Conservation (phyloP, 2,113 vertebrate genomes). For the Trematocara zebra region DNA sequence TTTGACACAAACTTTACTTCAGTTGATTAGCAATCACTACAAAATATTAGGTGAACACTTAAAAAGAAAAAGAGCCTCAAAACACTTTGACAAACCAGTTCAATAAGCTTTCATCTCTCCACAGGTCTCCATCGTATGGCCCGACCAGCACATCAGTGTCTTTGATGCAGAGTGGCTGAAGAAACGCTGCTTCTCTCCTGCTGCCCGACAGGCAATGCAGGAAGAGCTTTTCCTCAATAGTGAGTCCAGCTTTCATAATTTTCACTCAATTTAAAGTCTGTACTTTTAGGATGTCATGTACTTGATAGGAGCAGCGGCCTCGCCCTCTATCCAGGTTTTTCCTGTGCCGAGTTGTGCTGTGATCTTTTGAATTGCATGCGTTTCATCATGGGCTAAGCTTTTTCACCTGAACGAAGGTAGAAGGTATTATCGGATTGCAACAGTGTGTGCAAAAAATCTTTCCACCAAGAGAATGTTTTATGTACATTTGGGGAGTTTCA, state of each 20-base stretch:
- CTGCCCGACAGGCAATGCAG: conserved; percentile 75
- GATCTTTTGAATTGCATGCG: neutral
- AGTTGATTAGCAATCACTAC: neutral
- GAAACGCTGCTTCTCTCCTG: conserved; percentile 84
- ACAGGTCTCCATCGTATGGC: conserved; percentile 85
- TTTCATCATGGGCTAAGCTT: neutral
- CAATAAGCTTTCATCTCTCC: neutral
- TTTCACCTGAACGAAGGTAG: neutral
- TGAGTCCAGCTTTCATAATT: conserved; percentile 49
- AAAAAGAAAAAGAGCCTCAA: neutral
- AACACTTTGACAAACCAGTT: neutral
- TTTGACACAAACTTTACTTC: neutral
- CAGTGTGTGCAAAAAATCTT: neutral
- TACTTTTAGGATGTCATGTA: neutral
- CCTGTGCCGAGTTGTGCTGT: neutral
- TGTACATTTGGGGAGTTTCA: neutral
- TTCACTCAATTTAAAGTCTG: neutral
- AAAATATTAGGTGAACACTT: neutral
- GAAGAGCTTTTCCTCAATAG: conserved; percentile 86
- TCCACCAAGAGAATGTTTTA: neutral
- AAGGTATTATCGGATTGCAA: neutral
- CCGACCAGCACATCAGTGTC: conserved; percentile 83
- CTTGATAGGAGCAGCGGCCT: neutral
- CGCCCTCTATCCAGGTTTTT: neutral
- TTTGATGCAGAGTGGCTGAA: conserved; percentile 89